A percentile compares a stretch with the other conserved stretches of the same genome.
Evolutionary conservation across 1,140 invertebrate species (phyloP).

Genomic region (Himalopsyche phryganea): DNA sequence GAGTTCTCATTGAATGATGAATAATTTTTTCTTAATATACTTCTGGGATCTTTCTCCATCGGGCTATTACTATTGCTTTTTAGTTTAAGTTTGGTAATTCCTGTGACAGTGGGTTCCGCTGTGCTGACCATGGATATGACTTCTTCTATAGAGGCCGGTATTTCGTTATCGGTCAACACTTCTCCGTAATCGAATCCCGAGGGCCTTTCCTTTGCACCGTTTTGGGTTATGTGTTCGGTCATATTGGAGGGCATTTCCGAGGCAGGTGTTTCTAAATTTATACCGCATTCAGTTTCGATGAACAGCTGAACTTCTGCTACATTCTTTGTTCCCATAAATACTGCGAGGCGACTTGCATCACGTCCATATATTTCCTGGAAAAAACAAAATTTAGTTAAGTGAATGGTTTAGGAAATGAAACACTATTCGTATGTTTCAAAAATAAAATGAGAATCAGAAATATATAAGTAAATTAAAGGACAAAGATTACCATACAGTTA

Average conservation of each 20-base stretch:
- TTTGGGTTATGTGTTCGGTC: background rate
- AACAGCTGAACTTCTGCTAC: constrained; percentile 56
- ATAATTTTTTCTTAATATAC: constrained; percentile 16
- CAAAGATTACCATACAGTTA: too few relatives aligned
- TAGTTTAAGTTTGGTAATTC: constrained; percentile 28
- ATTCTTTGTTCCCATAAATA: constrained; percentile 61
- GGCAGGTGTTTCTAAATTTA: constrained; percentile 40
- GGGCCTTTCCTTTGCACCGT: constrained; percentile 2
- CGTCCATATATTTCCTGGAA: constrained; percentile 61
- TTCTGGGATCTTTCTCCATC: constrained; percentile 4
- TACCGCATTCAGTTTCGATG: constrained; percentile 48
- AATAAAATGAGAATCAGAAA: too few relatives aligned
- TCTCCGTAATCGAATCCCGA: constrained; percentile 42
- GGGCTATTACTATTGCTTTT: background rate
- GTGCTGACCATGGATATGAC: constrained; percentile 53
- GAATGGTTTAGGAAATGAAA: too few relatives aligned
- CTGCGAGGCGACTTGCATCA: constrained; percentile 59
- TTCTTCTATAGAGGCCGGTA: constrained; percentile 52
- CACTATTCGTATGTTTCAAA: too few relatives aligned
- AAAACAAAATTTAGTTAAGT: too few relatives aligned
- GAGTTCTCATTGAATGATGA: constrained; percentile 9
- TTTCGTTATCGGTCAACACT: constrained; percentile 44
- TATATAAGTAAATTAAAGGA: too few relatives aligned
- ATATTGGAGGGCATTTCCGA: constrained; percentile 19
- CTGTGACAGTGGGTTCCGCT: constrained; percentile 48